Base-by-base conservation (phyloP, 2,113 vertebrate genomes). In the Pteruthius melanotis region DNA sequence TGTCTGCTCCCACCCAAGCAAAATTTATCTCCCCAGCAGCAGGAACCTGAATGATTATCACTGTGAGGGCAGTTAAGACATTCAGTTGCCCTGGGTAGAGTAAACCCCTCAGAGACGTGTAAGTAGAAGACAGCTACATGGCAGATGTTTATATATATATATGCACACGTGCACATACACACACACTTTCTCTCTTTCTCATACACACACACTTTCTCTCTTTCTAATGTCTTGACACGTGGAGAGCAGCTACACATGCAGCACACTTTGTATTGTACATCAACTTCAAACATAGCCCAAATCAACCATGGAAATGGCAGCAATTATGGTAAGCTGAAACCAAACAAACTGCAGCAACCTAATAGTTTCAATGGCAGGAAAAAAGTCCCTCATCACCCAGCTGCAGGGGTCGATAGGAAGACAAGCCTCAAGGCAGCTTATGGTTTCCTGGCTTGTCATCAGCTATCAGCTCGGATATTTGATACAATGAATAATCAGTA, bases 401-500 rank as follows among this genome's bases (percentile, higher is more conserved):
- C 88, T 93, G 82, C 69, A 66, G 82, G 72, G 92, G 84, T 83
- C 94, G 94, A 95, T 96, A 95, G 87, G 94, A 96, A 95, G 88
- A 95, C 89, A 97, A 95, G 33, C 91, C 85, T 96, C 80, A 61
- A 87, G 87, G 91, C 72, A 91, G 90, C 69, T 97, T 95, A 89
- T 81, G 93, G 88, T 96, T 97, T 97, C 90, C 76, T 80, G 72
- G 77, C 93, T 97, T 97, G 97, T 97, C 97, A 96, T 94, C 97
- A 85, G 28, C 82, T 94, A 93, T 90, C 63, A 75, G 54, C 30
- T 89, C 0, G 1, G 76, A 90, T 95, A 91, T 71, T 93, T 94
- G 68, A 88, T 95, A 90, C 80, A 84, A 93, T 89, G 93, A 95
- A 93, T 93, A 95, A 89, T 81, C 79, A 80, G n/a, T 91, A 63